Conservation (phyloP, 2,113 vertebrate species). For the Chaenocephalus aceratus region DNA sequence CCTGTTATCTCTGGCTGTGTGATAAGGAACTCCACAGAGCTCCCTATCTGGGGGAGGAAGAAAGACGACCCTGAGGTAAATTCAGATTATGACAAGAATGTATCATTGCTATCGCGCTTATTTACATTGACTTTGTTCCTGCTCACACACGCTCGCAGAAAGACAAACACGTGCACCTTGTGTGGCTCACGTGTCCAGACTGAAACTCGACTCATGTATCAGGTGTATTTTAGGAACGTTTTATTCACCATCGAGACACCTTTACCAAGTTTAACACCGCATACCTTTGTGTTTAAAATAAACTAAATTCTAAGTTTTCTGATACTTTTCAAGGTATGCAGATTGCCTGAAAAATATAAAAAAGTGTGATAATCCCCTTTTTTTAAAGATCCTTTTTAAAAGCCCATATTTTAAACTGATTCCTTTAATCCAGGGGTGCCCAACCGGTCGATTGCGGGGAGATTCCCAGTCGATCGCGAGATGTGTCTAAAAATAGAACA, state of each 20-base stretch:
- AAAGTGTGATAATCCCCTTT: neutral
- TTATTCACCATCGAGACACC: neutral
- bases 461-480: no score
- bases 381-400: neutral
- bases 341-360: no score
- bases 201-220: neutral
- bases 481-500: no score
- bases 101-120: conserved; percentile 59
- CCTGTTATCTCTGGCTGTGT: conserved; percentile 71
- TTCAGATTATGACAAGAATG: conserved; percentile 66
- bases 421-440: neutral
- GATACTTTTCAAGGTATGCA: no score
- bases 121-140: conserved; percentile 68
- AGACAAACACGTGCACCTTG: conserved; percentile 14
- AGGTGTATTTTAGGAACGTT: neutral
- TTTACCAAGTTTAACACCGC: no score
- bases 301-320: no score
- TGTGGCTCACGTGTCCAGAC: conserved; percentile 5
- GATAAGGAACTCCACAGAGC: conserved; percentile 74
- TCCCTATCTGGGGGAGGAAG: conserved; percentile 61
- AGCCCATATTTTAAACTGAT: neutral
- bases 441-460: no score
- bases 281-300: no score
- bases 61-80: conserved; percentile 70
- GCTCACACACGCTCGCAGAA: neutral